Evolutionary conservation across 2,113 vertebrate genomes (phyloP).

Genomic region (Mobula birostris): DNA sequence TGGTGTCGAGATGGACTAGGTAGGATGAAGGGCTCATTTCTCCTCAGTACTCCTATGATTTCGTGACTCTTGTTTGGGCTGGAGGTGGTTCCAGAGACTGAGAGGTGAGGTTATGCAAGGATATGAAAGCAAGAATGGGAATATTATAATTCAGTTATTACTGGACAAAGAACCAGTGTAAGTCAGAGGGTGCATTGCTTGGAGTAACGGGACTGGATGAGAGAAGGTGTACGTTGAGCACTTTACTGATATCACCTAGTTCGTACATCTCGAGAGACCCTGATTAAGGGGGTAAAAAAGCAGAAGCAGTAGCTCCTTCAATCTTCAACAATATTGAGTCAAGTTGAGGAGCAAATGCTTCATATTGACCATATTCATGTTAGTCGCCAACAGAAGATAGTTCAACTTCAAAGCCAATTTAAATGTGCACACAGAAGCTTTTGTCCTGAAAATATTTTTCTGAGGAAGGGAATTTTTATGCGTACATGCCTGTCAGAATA

Average conservation of each 20-base stretch:
- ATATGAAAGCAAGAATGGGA: no score
- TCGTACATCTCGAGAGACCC: not conserved
- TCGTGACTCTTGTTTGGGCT: no score
- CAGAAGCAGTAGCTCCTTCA: not conserved
- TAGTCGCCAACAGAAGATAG: not conserved
- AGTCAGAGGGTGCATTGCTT: no score
- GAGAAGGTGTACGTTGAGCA: no score
- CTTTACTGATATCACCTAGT: not conserved
- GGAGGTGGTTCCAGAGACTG: no score
- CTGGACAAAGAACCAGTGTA: no score
- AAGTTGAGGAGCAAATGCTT: not conserved
- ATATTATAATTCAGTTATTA: no score
- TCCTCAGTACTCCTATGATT: not conserved
- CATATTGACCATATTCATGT: not conserved
- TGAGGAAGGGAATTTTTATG: not conserved
- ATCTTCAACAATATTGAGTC: not conserved
- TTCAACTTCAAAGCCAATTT: not conserved
- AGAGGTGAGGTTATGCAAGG: no score
- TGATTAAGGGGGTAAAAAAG: constrained; percentile 24
- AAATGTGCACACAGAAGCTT: not conserved
- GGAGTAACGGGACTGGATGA: no score
- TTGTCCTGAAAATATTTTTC: not conserved
- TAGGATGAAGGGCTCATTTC: not conserved
- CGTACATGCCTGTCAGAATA: not conserved
- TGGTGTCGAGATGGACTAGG: no score